phyloP scores from a whole-genome alignment of 1,140 invertebrate genomes.

The Zaprionus kolodkinae region DNA sequence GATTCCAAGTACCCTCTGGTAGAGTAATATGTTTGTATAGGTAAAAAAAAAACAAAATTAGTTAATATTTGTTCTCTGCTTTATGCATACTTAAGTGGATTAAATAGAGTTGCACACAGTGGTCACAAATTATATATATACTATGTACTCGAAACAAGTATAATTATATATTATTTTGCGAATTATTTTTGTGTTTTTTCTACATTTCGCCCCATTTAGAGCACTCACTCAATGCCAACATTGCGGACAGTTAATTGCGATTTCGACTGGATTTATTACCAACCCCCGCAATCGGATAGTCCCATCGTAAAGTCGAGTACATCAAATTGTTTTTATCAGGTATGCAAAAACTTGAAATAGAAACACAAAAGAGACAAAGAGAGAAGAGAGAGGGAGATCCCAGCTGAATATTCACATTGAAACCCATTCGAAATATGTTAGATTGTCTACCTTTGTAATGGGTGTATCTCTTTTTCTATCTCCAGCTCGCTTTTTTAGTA shows the following conservation, averaged over 20 bases:
- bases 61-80: slow-evolving; percentile 20
- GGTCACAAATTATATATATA: slow-evolving; percentile 33
- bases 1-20: not conserved
- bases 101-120: slow-evolving; percentile 28
- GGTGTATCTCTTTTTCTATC: not conserved
- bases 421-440: slow-evolving; percentile 13
- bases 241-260: slow-evolving; percentile 33
- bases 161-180: slow-evolving; percentile 39
- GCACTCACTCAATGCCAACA: slow-evolving; percentile 19
- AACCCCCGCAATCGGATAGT: not conserved
- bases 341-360: slow-evolving; percentile 20
- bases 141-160: slow-evolving; percentile 12
- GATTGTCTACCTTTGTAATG: slow-evolving; percentile 5
- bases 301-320: slow-evolving; percentile 44
- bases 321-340: slow-evolving; percentile 29
- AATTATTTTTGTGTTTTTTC: slow-evolving; percentile 10
- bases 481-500: slow-evolving; percentile 1
- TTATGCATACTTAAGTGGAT: slow-evolving; percentile 46
- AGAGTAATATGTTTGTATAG: not conserved
- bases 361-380: not conserved
- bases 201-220: slow-evolving; percentile 8
- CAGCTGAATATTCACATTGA: slow-evolving; percentile 3
- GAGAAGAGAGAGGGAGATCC: not conserved
- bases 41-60: slow-evolving; percentile 6
- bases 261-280: slow-evolving; percentile 23